Evolutionary conservation across 2,888 invertebrate genomes (phyloP).

Genomic region (Metellina segmentata): DNA sequence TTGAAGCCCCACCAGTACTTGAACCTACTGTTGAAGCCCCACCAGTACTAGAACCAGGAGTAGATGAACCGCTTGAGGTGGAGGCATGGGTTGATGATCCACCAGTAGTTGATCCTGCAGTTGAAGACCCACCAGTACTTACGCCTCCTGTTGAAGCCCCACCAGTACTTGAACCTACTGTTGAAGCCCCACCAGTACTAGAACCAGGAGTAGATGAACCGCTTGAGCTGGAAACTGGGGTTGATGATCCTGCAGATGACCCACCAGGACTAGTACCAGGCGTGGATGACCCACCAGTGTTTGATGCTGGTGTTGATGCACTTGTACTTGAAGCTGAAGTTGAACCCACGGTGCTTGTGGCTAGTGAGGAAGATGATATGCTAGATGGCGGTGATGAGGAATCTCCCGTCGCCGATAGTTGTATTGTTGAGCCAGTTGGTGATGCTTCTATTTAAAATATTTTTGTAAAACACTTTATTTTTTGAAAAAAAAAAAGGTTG

Average conservation of each 20-base stretch:
- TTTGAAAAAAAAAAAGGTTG: no score
- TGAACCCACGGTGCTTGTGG: neutral
- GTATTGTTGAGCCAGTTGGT: no score
- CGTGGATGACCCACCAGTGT: neutral
- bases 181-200: neutral
- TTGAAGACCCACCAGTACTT: neutral
- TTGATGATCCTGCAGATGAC: neutral
- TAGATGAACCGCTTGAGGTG: neutral
- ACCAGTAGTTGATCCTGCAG: neutral
- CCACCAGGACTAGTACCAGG: neutral
- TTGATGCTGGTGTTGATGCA: neutral
- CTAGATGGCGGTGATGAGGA: neutral
- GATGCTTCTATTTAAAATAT: no score
- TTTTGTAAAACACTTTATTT: no score
- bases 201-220: neutral
- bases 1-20: neutral
- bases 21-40: neutral
- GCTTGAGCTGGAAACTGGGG: neutral
- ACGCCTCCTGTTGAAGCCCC: neutral
- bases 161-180: neutral
- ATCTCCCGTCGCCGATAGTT: neutral
- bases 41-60: neutral
- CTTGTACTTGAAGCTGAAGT: slow-evolving; percentile 1
- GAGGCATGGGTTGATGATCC: neutral
- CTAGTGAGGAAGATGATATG: neutral